phyloP scores from a whole-genome alignment of 2,888 invertebrate genomes.

The Xestobium rufovillosum region DNA sequence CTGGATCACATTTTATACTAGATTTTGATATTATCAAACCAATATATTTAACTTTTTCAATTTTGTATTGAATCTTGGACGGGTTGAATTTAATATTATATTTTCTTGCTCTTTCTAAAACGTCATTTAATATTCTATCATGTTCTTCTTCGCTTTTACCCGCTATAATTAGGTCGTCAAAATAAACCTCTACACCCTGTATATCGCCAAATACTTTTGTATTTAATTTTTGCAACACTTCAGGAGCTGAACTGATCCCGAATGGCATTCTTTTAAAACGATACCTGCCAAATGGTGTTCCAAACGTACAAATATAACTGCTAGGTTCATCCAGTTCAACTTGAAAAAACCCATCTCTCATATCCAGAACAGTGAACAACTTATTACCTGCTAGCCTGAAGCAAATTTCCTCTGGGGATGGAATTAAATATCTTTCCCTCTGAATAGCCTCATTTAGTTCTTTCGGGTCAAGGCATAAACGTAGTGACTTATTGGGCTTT shows the following conservation, averaged over 20 bases:
- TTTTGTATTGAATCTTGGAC: no score
- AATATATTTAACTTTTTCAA: no score
- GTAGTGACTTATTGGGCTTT: slow-evolving; percentile 19
- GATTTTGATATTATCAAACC: no score
- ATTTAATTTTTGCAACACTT: slow-evolving; percentile 16
- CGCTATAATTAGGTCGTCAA: no score
- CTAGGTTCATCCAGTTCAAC: slow-evolving; percentile 18
- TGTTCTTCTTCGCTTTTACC: no score
- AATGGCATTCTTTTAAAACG: slow-evolving; percentile 12
- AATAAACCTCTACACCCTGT: no score
- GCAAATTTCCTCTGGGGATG: slow-evolving; percentile 18
- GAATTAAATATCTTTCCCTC: slow-evolving; percentile 14
- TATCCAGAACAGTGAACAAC: slow-evolving; percentile 17
- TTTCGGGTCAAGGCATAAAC: slow-evolving; percentile 22
- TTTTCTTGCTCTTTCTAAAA: no score
- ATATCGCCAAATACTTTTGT: no score
- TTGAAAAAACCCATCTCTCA: slow-evolving; percentile 17
- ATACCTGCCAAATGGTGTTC: slow-evolving; percentile 19
- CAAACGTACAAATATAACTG: slow-evolving; percentile 18
- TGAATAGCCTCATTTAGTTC: slow-evolving; percentile 21
- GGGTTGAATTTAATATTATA: no score
- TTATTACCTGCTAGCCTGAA: slow-evolving; percentile 16
- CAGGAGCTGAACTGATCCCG: slow-evolving; percentile 13
- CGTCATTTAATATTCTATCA: no score
- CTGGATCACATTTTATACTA: no score